These are phyloP conservation scores for Sterna hirundo DNA, from an alignment of 2,113 vertebrate genomes.

Conservation along the genomic window DNA sequence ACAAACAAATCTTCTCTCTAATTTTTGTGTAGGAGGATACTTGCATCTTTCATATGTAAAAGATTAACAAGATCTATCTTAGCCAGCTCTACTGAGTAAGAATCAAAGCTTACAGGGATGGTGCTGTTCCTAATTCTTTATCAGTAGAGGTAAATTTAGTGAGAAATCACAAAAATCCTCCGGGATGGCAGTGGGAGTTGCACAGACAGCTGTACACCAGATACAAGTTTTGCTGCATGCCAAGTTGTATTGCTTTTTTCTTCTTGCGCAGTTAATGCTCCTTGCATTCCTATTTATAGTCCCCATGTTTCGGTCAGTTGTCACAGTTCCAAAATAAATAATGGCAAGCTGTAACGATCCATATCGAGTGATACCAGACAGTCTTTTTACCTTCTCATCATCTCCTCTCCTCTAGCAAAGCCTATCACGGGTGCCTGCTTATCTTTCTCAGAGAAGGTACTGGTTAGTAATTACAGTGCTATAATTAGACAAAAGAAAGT, in stretches of 20 bases:
- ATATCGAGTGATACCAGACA: not conserved
- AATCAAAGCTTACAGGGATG: not conserved
- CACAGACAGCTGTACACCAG: conserved; percentile 2
- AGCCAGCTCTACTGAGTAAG: not conserved
- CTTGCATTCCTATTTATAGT: conserved; percentile 43
- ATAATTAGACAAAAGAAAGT: conserved; percentile 36
- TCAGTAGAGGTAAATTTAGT: conserved; percentile 14
- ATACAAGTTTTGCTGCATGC: not conserved
- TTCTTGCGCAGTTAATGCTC: not conserved
- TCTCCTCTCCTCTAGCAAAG: conserved; percentile 36
- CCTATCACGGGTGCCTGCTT: conserved; percentile 31
- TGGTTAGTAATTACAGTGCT: conserved; percentile 44
- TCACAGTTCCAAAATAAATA: conserved; percentile 52
- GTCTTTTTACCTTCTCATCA: not conserved
- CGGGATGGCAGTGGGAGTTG: not conserved
- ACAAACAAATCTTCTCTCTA: conserved; percentile 15
- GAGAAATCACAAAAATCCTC: conserved; percentile 38
- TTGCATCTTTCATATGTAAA: not conserved
- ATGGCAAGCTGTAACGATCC: not conserved
- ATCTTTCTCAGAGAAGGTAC: conserved; percentile 30
- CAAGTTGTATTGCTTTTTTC: not conserved
- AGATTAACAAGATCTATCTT: not conserved
- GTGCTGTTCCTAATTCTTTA: not conserved
- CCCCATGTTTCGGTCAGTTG: not conserved
- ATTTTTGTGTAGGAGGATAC: conserved; percentile 3